Evolutionary conservation across 2,888 invertebrate species (phyloP).

Genomic region (Drepana falcataria): DNA sequence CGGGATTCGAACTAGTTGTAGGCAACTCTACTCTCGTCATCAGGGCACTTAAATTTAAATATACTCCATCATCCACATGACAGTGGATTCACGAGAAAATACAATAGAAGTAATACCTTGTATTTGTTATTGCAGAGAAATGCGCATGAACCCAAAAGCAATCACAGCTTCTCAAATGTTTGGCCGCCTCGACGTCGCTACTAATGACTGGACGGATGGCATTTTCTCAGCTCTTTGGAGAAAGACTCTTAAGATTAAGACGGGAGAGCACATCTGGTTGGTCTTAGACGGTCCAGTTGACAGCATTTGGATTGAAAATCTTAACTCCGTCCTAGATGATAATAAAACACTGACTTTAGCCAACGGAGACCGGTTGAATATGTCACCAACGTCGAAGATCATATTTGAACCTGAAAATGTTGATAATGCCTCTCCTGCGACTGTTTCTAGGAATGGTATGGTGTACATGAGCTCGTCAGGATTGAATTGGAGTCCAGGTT

Average conservation of each 20-base stretch:
- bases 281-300: conserved; percentile 98
- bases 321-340: conserved; percentile 97
- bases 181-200: conserved; percentile 96
- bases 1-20: too few species aligned
- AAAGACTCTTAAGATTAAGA: conserved; percentile 93
- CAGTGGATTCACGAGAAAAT: background rate
- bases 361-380: conserved; percentile 95
- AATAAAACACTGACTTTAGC: conserved; percentile 97
- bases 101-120: too few species aligned
- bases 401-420: conserved; percentile 98
- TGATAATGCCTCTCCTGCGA: conserved; percentile 98
- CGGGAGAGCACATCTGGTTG: conserved; percentile 94
- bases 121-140: conserved; percentile 81
- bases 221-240: conserved; percentile 98
- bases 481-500: conserved; percentile 92
- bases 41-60: too few species aligned
- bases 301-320: conserved; percentile 98
- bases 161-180: conserved; percentile 99
- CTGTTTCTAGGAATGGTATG: conserved; percentile 96
- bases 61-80: too few species aligned
- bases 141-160: conserved; percentile 99
- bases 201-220: conserved; percentile 99
- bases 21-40: too few species aligned
- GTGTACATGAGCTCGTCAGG: conserved; percentile 99
- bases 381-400: conserved; percentile 96